Evolutionary conservation across 2,888 invertebrate genomes (phyloP).

Genomic region (Mimas tiliae): DNA sequence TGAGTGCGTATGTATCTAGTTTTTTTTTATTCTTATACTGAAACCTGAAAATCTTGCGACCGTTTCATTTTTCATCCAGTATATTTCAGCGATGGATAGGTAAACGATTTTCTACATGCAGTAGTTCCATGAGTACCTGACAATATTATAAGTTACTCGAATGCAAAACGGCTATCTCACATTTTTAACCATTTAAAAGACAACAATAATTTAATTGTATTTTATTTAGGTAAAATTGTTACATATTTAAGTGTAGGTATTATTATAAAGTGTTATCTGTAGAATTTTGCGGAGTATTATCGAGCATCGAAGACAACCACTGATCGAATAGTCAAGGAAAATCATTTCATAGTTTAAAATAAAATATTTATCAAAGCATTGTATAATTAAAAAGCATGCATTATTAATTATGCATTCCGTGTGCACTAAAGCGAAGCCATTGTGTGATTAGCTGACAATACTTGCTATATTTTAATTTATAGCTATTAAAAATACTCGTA

Average conservation of each 20-base stretch:
- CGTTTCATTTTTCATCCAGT: background rate
- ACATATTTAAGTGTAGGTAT: background rate
- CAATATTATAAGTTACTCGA: background rate
- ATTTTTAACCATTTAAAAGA: background rate
- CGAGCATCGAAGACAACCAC: constrained; percentile 95
- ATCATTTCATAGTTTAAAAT: background rate
- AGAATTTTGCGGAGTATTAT: constrained; percentile 52
- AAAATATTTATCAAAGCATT: too few species aligned
- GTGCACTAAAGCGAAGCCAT: background rate
- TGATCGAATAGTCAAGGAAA: constrained; percentile 82
- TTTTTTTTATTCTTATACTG: too few species aligned
- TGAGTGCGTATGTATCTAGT: too few species aligned
- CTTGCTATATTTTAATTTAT: too few species aligned
- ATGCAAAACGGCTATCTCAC: background rate
- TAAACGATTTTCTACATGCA: background rate
- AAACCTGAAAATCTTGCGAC: too few species aligned
- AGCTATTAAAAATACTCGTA: too few species aligned
- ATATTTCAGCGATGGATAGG: background rate
- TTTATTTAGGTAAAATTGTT: background rate
- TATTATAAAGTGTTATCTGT: background rate
- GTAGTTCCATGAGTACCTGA: background rate
- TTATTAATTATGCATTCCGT: background rate
- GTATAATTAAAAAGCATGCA: background rate
- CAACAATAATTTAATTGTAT: background rate
- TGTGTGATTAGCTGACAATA: too few species aligned